Percentiles rank a stretch among this genome's conserved stretches.
Conservation (phyloP, 1,140 invertebrate genomes). For the Vanessa atalanta region DNA sequence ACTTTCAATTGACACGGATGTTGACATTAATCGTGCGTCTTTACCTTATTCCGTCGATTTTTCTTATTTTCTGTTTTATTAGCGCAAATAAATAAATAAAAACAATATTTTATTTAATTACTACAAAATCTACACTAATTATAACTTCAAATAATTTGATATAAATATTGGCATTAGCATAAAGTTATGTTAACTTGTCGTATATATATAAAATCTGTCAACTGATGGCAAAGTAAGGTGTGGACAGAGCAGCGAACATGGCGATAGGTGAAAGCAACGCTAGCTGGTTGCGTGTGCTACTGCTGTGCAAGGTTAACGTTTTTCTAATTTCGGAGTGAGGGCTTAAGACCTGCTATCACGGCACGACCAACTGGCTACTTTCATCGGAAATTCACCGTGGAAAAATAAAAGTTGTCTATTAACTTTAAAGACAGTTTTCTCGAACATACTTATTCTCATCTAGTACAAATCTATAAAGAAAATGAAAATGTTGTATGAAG, state of each 20-base stretch:
- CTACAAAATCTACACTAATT: too few relatives aligned
- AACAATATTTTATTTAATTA: too few relatives aligned
- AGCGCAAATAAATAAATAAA: too few relatives aligned
- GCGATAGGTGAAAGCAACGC: slow-evolving; percentile 67
- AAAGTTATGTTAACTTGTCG: background rate
- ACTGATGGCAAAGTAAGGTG: slow-evolving; percentile 13
- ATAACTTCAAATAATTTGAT: background rate
- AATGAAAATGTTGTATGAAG: slow-evolving; percentile 40
- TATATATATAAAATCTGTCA: background rate
- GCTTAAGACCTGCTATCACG: slow-evolving; percentile 55
- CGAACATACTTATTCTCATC: slow-evolving; percentile 35
- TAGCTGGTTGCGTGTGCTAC: slow-evolving; percentile 56
- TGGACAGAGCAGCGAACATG: slow-evolving; percentile 44
- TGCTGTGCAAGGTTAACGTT: slow-evolving; percentile 68
- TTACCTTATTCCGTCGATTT: background rate
- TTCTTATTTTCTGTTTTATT: background rate
- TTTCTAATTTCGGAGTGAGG: slow-evolving; percentile 71
- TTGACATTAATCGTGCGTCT: slow-evolving; percentile 16
- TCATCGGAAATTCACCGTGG: slow-evolving; percentile 67
- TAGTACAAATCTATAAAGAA: slow-evolving; percentile 21
- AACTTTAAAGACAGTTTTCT: slow-evolving; percentile 43
- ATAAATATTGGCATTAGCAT: background rate
- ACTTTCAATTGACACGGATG: slow-evolving; percentile 63
- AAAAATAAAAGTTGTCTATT: slow-evolving; percentile 56
- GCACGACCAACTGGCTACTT: slow-evolving; percentile 51